phyloP scores from a whole-genome alignment of 2,797 vertebrate species.

The Hipposideros larvatus region DNA sequence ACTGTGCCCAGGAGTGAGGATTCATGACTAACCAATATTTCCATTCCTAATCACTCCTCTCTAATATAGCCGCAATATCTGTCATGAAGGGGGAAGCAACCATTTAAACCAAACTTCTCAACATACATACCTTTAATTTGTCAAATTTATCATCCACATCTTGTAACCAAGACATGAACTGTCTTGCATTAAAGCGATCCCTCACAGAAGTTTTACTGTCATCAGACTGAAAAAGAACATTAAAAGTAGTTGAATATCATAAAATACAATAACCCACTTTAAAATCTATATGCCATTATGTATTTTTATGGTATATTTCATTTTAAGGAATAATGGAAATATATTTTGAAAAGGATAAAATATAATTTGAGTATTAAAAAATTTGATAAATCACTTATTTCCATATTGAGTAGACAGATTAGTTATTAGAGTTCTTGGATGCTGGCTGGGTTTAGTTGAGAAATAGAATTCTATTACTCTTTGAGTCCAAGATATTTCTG shows the following conservation, averaged over 20 bases:
- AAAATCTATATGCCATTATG: slow-evolving; percentile 40
- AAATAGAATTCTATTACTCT: neutral
- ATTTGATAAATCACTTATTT: neutral
- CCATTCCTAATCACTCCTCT: slow-evolving; percentile 14
- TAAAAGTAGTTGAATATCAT: neutral
- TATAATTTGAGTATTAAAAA: slow-evolving; percentile 13
- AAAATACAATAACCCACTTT: slow-evolving; percentile 13
- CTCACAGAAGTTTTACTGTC: slow-evolving; percentile 98
- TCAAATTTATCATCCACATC: slow-evolving; percentile 99
- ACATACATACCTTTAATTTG: slow-evolving; percentile 95
- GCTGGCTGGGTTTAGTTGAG: neutral
- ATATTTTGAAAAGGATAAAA: slow-evolving; percentile 34
- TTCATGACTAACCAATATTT: neutral
- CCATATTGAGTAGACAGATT: neutral
- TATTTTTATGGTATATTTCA: neutral
- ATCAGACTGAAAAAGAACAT: slow-evolving; percentile 91
- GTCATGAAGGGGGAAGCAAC: neutral
- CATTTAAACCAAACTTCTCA: slow-evolving; percentile 23
- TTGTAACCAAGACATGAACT: slow-evolving; percentile 99
- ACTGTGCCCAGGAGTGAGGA: neutral
- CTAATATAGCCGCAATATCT: neutral
- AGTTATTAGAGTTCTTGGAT: neutral
- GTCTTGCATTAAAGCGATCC: slow-evolving; percentile 97
- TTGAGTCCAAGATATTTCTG: neutral
- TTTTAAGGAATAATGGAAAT: slow-evolving; percentile 4